Evolutionary conservation across 2,797 vertebrate species (phyloP).

Genomic region (Gobio occitaniae): DNA sequence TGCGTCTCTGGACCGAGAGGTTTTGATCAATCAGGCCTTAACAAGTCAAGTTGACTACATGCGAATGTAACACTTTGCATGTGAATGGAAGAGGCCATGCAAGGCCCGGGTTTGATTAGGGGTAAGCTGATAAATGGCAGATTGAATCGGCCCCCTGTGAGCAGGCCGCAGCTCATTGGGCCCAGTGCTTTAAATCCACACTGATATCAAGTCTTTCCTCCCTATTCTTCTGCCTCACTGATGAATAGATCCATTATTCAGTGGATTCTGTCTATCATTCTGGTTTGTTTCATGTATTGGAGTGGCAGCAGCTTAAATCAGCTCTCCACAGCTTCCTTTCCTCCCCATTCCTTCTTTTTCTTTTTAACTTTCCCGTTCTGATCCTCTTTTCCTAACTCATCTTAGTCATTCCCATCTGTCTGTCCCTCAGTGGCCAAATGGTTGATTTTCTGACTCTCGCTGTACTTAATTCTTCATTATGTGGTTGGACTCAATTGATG

Average conservation of each 20-base stretch:
- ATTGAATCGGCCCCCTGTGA: constrained; percentile 77
- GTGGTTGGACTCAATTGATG: constrained; percentile 2
- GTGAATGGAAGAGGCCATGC: constrained; percentile 73
- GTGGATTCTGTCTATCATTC: constrained; percentile 66
- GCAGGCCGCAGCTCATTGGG: constrained; percentile 69
- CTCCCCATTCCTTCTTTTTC: not conserved
- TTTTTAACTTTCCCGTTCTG: constrained; percentile 17
- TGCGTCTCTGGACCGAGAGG: constrained; percentile 52
- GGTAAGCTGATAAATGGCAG: constrained; percentile 84
- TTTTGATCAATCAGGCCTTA: constrained; percentile 86
- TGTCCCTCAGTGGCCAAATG: constrained; percentile 14
- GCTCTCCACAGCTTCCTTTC: constrained; percentile 51
- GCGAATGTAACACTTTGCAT: constrained; percentile 82
- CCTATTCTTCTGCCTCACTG: constrained; percentile 72
- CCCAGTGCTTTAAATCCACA: constrained; percentile 79
- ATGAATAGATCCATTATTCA: constrained; percentile 84
- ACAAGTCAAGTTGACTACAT: constrained; percentile 85
- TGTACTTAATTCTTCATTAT: not conserved
- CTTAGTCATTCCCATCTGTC: constrained; percentile 24
- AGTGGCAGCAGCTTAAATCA: constrained; percentile 78
- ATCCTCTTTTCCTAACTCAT: constrained; percentile 25
- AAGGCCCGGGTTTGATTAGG: constrained; percentile 81
- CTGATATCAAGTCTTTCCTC: constrained; percentile 78
- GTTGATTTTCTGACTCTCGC: constrained; percentile 4
- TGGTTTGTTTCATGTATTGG: constrained; percentile 80